Conservation (phyloP, 2,888 invertebrate genomes). For the Dryobotodes eremita region DNA sequence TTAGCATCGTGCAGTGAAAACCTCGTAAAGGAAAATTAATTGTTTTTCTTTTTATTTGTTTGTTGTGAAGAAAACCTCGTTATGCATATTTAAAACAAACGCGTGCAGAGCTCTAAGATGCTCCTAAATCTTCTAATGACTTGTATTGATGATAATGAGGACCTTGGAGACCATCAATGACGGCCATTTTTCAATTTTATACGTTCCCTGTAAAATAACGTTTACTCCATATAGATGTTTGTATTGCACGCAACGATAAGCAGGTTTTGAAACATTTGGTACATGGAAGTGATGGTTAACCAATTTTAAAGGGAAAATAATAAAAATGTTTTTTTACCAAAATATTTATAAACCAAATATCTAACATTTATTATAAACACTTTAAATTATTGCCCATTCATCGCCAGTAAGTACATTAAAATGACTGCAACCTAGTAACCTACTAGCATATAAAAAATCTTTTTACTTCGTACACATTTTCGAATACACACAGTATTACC, state of each 20-base stretch:
- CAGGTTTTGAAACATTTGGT: background rate
- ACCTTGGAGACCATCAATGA: background rate
- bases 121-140: too few relatives aligned
- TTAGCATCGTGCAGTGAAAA: background rate
- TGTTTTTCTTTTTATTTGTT: too few relatives aligned
- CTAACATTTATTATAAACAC: conserved; percentile 45
- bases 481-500: conserved; percentile 4
- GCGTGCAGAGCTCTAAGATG: too few relatives aligned
- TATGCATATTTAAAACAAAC: too few relatives aligned
- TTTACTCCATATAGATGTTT: background rate
- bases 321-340: conserved; percentile 19
- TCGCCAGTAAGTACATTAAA: conserved; percentile 52
- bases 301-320: conserved; percentile 5
- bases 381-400: conserved; percentile 46
- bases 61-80: too few relatives aligned
- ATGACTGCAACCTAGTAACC: conserved; percentile 40
- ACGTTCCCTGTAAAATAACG: background rate
- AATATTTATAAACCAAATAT: conserved; percentile 48
- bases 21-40: background rate
- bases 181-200: background rate
- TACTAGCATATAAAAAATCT: conserved; percentile 14
- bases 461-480: conserved; percentile 18
- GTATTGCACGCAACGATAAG: background rate
- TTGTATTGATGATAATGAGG: background rate
- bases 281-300: background rate